Evolutionary conservation across 2,888 invertebrate species (phyloP).

Genomic region (Chymomyza procnemis): DNA sequence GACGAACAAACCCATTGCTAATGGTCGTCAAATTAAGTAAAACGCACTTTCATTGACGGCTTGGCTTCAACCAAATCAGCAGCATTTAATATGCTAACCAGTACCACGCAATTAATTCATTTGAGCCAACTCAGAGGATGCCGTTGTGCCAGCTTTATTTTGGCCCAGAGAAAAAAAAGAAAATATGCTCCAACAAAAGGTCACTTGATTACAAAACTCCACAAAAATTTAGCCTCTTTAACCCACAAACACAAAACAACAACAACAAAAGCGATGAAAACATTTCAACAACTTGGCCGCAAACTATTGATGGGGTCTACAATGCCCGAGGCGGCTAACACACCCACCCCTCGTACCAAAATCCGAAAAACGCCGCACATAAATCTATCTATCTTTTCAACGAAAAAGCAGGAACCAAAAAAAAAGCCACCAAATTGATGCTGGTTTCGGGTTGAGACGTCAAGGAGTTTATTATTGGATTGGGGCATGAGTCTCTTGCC

Average conservation of each 20-base stretch:
- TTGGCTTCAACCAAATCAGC: not conserved
- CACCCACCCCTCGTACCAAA: conserved; percentile 8
- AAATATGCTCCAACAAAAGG: conserved; percentile 31
- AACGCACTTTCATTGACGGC: not conserved
- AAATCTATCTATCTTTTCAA: conserved; percentile 69
- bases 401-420: conserved; percentile 24
- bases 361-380: conserved; percentile 35
- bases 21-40: not conserved
- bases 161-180: too few relatives aligned
- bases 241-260: conserved; percentile 1
- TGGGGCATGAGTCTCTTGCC: conserved; percentile 19
- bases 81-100: not conserved
- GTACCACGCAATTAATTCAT: not conserved
- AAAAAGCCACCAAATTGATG: conserved; percentile 19
- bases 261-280: not conserved
- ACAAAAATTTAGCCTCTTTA: conserved; percentile 44
- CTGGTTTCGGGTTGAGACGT: not conserved
- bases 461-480: not conserved
- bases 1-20: not conserved
- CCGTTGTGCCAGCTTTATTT: not conserved
- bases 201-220: conserved; percentile 45
- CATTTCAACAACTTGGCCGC: not conserved
- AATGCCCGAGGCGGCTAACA: conserved; percentile 3
- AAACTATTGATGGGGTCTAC: conserved; percentile 1
- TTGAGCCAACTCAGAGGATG: not conserved